These are phyloP conservation scores for Ceratothoa steindachneri DNA, from an alignment of 2,888 invertebrate genomes.

Conservation along the genomic window DNA sequence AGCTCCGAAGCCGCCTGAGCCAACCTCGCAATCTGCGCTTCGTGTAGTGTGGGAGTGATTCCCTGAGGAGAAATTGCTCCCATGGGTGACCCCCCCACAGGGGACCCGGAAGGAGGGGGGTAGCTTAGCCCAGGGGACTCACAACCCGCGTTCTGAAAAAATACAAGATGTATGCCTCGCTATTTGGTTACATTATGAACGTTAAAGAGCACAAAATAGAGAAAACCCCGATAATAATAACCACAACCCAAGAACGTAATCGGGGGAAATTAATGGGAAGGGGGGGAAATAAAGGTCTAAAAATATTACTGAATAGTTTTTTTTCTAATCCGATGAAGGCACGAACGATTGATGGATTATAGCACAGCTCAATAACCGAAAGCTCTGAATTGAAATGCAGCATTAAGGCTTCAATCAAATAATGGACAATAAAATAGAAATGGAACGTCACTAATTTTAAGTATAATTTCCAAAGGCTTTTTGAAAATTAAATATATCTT, in stretches of 20 bases:
- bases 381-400: too few relatives aligned
- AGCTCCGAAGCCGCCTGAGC: constrained; percentile 52
- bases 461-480: too few relatives aligned
- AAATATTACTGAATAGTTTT: neutral
- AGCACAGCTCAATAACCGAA: too few relatives aligned
- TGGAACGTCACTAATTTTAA: too few relatives aligned
- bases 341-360: too few relatives aligned
- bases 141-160: neutral
- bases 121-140: constrained; percentile 8
- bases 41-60: constrained; percentile 10
- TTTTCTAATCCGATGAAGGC: too few relatives aligned
- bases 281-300: neutral
- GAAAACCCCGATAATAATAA: too few relatives aligned
- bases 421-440: too few relatives aligned
- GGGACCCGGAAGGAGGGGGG: constrained; percentile 6
- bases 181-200: neutral
- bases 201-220: neutral
- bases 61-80: neutral
- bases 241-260: neutral
- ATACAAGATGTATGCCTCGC: constrained; percentile 7
- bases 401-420: too few relatives aligned
- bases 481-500: neutral
- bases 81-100: constrained; percentile 8
- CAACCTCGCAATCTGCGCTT: constrained; percentile 20
- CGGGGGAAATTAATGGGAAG: neutral